Evolutionary conservation across 2,888 invertebrate species (phyloP).

Genomic region (Tipula unca): DNA sequence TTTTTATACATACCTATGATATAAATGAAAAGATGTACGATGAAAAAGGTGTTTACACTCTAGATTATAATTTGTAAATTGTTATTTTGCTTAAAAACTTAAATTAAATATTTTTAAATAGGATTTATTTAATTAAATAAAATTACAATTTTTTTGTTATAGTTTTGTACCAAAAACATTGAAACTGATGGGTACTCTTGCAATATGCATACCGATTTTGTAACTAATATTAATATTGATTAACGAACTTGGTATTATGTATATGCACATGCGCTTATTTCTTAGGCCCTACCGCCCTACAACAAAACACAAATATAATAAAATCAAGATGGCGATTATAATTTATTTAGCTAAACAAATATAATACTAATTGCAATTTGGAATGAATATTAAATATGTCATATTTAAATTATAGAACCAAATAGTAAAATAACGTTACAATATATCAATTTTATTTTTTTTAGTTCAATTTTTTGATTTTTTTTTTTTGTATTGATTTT

Average conservation of each 20-base stretch:
- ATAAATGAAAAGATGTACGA: neutral
- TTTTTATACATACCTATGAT: neutral
- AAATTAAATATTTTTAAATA: neutral
- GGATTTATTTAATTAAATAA: neutral
- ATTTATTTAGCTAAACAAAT: neutral
- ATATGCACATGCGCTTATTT: neutral
- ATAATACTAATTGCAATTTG: neutral
- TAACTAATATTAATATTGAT: neutral
- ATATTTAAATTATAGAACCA: neutral
- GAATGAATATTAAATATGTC: neutral
- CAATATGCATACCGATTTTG: neutral
- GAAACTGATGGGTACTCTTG: neutral
- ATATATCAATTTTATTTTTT: neutral
- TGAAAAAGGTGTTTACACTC: neutral
- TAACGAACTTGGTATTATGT: neutral
- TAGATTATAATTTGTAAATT: conserved; percentile 2
- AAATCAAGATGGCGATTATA: neutral
- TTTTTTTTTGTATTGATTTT: neutral
- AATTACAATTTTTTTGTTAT: neutral
- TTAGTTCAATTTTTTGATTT: neutral
- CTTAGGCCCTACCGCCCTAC: too few relatives aligned
- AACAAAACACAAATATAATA: neutral
- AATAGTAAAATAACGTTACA: conserved; percentile 14
- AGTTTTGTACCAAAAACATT: neutral
- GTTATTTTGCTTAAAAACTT: neutral